Conservation (phyloP, 1,140 invertebrate genomes). For the Drosophila pruinosa region DNA sequence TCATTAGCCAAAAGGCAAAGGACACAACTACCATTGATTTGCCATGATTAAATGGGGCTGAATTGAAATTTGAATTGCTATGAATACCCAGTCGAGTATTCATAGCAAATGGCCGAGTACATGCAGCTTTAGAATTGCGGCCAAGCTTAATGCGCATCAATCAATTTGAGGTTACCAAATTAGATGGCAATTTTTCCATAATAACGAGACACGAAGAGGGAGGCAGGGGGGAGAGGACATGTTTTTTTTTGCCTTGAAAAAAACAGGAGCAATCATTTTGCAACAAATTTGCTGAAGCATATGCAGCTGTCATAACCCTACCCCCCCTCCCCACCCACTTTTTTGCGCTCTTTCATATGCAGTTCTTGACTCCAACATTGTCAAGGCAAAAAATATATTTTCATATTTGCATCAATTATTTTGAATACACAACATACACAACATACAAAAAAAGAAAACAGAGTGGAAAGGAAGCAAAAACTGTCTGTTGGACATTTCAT, state of each 20-base stretch:
- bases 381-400: slow-evolving; percentile 14
- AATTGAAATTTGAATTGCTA: too few species aligned
- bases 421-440: slow-evolving; percentile 15
- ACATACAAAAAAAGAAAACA: slow-evolving; percentile 3
- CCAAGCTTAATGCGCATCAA: background rate
- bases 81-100: too few species aligned
- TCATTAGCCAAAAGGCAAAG: background rate
- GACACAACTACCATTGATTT: background rate
- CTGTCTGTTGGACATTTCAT: slow-evolving; percentile 3
- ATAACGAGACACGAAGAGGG: background rate
- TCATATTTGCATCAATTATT: slow-evolving; percentile 40
- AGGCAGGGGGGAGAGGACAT: too few species aligned
- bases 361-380: slow-evolving; percentile 4
- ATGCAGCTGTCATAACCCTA: background rate
- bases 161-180: slow-evolving; percentile 4
- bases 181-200: background rate
- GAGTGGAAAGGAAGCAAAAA: slow-evolving; percentile 5
- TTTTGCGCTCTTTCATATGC: background rate
- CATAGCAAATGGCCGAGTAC: background rate
- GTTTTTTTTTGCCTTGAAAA: too few species aligned
- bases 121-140: background rate
- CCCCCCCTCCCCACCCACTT: background rate
- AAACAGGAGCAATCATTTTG: background rate
- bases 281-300: slow-evolving; percentile 1
- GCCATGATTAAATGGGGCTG: background rate